These are phyloP conservation scores for Metellina segmentata DNA, from an alignment of 2,888 invertebrate genomes.

Conservation along the genomic window DNA sequence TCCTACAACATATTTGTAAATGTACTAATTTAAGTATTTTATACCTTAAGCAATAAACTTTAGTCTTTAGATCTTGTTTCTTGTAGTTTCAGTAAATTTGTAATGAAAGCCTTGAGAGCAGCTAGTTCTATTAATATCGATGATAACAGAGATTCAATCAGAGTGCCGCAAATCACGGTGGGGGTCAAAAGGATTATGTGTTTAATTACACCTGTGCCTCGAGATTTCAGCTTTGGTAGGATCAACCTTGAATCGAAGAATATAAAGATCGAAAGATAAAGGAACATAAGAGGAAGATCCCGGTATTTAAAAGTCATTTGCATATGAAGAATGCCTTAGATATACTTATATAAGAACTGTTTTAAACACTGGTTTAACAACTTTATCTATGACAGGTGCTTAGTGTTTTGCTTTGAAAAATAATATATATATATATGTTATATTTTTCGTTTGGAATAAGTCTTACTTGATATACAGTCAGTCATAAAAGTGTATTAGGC, in stretches of 20 bases:
- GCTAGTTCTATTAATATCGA: conserved; percentile 28
- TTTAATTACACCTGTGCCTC: conserved; percentile 37
- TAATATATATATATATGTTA: not conserved
- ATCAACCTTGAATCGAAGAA: conserved; percentile 33
- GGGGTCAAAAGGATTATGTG: conserved; percentile 22
- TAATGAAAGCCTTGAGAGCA: not conserved
- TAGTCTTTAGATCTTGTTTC: no score
- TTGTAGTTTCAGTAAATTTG: no score
- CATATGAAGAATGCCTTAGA: conserved; percentile 16
- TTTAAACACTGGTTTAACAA: not conserved
- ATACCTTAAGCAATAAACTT: no score
- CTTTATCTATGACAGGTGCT: not conserved
- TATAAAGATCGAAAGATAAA: conserved; percentile 20
- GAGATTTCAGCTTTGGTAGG: not conserved
- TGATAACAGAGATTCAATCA: conserved; percentile 3
- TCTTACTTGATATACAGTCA: no score
- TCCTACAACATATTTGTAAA: no score
- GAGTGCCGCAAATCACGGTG: not conserved
- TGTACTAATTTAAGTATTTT: no score
- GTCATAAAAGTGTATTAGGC: no score
- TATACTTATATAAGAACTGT: not conserved
- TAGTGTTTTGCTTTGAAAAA: not conserved
- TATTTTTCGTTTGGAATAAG: no score
- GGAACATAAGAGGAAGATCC: conserved; percentile 20
- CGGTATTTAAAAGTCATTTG: conserved; percentile 1